Conservation (phyloP, 1,140 invertebrate genomes). For the Chrysomallon squamiferum region DNA sequence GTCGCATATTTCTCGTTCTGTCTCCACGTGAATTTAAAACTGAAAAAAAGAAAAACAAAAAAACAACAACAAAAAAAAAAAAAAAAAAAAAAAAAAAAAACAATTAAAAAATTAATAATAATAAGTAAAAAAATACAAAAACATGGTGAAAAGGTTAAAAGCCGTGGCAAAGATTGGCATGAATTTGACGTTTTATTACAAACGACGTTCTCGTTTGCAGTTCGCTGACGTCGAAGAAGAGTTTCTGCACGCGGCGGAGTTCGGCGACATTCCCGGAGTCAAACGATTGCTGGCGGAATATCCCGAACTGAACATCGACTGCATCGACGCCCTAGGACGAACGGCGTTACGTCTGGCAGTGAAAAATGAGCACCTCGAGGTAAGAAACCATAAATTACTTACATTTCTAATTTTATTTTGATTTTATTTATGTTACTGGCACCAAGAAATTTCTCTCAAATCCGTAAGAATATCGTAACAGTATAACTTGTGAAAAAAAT, state of each 20-base stretch:
- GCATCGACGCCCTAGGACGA: constrained; percentile 38
- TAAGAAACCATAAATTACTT: no score
- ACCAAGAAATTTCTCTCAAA: background rate
- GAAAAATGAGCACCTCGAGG: constrained; percentile 51
- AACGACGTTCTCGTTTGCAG: constrained; percentile 9
- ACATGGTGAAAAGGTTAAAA: background rate
- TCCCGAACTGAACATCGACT: constrained; percentile 37
- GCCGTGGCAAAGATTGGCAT: background rate
- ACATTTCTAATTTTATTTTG: background rate
- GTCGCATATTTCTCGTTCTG: no score
- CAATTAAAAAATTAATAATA: background rate
- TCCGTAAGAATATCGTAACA: background rate
- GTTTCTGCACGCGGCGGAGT: constrained; percentile 40
- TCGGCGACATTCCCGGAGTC: constrained; percentile 38
- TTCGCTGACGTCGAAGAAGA: constrained; percentile 30
- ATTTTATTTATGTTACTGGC: background rate
- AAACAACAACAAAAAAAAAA: no score
- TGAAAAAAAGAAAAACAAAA: no score
- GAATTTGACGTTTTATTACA: no score
- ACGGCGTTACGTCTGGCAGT: constrained; percentile 44
- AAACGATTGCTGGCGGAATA: constrained; percentile 32
- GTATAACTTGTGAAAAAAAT: background rate
- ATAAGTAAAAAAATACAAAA: background rate
- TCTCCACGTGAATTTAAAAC: no score
- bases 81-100: no score